Evolutionary conservation across 1,140 invertebrate species (phyloP), one percentile per base, ranked within the genome.

Genomic region (Scaptomyza hsui): DNA sequence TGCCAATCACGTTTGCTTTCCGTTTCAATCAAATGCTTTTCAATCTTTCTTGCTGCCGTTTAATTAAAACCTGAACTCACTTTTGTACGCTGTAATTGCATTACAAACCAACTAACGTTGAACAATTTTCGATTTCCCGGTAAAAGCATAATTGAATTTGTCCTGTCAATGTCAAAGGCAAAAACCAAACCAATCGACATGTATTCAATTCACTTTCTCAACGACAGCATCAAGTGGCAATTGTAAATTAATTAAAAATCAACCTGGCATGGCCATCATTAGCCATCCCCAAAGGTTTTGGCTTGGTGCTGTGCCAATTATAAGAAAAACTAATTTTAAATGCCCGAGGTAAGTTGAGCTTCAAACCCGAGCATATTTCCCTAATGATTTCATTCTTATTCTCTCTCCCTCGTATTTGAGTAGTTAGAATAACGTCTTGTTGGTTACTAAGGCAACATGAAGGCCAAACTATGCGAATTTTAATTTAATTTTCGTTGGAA

Each of bases 401-500:
- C 19, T 37, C 32, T 18, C 42, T 21, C 1, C 19, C 5, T n/a
- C 32, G 42, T 76, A 55, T 77, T 60, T 42, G 48, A 68, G 69
- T 49, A 72, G 62, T 78, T 73, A 57, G n/a, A n/a, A 44, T 68
- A 32, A 62, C 74, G 73, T 59, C 53, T 13, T 42, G 26, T 56
- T 56, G 18, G 7, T 37, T 18, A 53, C 5, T 32, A 47, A 47
- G 37, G 6, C 12, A 35, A 13, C 49, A 52, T 9, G 26, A 9
- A 7, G 26, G 41, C 13, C 10, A 12, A 5, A 44, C 9, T 53
- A 9, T 16, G 7, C 13, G 10, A 18, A 21, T n/a, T 82, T 82
- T 77, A 77, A 81, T 74, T 81, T 53, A 77, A 81, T 77, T 77
- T 81, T 61, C 45, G 13, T 44, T 41, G 60, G 60, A 80, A 75